Conservation (phyloP, 2,888 invertebrate genomes). For the Athalia cordata region DNA sequence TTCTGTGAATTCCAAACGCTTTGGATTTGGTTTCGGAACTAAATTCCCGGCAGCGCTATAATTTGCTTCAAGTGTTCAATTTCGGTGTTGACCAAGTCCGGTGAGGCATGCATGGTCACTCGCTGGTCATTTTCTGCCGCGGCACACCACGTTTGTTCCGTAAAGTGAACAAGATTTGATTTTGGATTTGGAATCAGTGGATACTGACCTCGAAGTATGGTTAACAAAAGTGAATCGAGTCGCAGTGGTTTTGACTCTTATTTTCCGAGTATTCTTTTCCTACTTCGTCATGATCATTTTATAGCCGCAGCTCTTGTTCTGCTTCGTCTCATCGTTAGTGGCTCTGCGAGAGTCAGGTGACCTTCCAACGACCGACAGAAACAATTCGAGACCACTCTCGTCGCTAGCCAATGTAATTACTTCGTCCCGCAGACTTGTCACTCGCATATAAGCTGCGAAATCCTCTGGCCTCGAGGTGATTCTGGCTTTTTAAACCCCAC, state of each 20-base stretch:
- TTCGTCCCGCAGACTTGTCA: slow-evolving; percentile 34
- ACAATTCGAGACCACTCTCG: slow-evolving; percentile 38
- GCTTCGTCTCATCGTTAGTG: background rate
- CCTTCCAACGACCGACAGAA: slow-evolving; percentile 23
- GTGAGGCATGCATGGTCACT: no score
- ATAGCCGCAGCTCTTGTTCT: background rate
- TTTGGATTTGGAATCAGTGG: background rate
- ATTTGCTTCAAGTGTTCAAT: no score
- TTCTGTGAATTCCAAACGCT: no score
- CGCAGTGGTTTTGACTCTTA: background rate
- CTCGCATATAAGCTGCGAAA: slow-evolving; percentile 21
- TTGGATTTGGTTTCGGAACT: no score
- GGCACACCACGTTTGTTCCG: background rate
- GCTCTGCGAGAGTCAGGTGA: background rate
- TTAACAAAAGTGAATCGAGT: slow-evolving; percentile 7
- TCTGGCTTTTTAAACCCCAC: slow-evolving; percentile 9
- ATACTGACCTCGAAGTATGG: background rate
- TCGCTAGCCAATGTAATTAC: slow-evolving; percentile 29
- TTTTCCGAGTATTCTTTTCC: background rate
- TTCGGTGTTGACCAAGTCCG: no score
- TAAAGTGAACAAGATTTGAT: background rate
- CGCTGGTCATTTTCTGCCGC: background rate
- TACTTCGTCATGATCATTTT: background rate
- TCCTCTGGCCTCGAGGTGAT: slow-evolving; percentile 19
- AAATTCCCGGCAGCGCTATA: no score